Evolutionary conservation across 2,888 invertebrate species (phyloP).

Genomic region (Hylaea fasciaria): DNA sequence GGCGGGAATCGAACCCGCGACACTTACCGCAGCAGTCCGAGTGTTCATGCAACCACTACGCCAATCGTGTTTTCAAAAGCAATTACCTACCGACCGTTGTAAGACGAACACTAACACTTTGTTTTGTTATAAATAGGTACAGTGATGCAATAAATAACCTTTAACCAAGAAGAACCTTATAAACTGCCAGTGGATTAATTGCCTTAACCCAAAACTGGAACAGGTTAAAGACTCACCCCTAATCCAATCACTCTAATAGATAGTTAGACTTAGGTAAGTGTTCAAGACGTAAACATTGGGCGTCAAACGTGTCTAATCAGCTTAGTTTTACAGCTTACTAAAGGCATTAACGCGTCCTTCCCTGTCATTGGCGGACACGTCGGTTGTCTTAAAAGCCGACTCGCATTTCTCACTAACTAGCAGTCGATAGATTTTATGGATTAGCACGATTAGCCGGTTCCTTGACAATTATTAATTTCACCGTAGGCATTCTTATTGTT

Average conservation of each 20-base stretch:
- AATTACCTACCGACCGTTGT: no score
- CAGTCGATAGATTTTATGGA: no score
- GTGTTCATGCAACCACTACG: no score
- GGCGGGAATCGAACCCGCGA: no score
- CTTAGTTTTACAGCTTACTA: slow-evolving; percentile 4
- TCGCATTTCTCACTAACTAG: neutral
- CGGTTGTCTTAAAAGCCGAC: neutral
- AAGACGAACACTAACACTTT: neutral
- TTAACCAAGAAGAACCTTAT: neutral
- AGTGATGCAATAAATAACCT: neutral
- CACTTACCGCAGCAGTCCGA: no score
- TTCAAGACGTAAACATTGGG: slow-evolving; percentile 12
- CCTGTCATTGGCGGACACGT: slow-evolving; percentile 27
- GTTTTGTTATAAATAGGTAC: neutral
- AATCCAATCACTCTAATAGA: slow-evolving; percentile 18
- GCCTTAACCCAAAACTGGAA: slow-evolving; percentile 8
- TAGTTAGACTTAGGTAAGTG: slow-evolving; percentile 10
- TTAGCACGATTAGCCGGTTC: no score
- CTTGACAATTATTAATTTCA: no score
- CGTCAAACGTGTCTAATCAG: slow-evolving; percentile 9
- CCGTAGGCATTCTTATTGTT: no score
- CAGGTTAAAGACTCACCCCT: slow-evolving; percentile 10
- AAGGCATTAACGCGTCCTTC: slow-evolving; percentile 17
- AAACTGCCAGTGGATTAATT: slow-evolving; percentile 2
- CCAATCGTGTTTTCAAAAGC: no score